Percentiles rank a stretch among this genome's conserved stretches.
Conservation (phyloP, 1,140 invertebrate genomes). For the Ectropis grisescens region DNA sequence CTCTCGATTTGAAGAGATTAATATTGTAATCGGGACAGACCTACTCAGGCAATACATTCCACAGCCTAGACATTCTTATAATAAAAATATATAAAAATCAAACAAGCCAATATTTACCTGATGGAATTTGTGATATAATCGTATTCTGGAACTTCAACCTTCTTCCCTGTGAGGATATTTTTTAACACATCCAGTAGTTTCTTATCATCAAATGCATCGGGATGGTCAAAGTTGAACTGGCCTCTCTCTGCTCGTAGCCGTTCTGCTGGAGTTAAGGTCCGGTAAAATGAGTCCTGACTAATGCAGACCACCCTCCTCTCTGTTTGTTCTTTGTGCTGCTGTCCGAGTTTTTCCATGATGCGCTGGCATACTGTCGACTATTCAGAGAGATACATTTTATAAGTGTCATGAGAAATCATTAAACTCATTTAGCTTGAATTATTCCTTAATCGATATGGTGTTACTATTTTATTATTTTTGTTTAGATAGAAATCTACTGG, state of each 20-base stretch:
- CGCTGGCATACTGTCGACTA: constrained; percentile 96
- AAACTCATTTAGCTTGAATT: no score
- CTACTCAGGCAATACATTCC: no score
- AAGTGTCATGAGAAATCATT: no score
- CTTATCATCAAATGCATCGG: constrained; percentile 92
- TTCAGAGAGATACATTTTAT: background rate
- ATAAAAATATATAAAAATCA: no score
- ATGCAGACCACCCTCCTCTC: constrained; percentile 94
- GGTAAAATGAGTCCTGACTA: constrained; percentile 96
- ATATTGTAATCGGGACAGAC: no score
- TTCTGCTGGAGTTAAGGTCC: constrained; percentile 86
- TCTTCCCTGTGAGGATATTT: constrained; percentile 85
- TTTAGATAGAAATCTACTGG: no score
- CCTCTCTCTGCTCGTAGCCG: constrained; percentile 89
- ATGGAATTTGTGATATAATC: constrained; percentile 81
- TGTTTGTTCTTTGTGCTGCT: constrained; percentile 89
- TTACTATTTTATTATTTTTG: no score
- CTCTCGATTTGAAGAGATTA: no score
- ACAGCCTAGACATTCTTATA: no score
- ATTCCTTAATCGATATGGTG: no score
- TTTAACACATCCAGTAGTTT: constrained; percentile 84
- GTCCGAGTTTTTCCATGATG: constrained; percentile 94
- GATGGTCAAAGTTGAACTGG: constrained; percentile 98
- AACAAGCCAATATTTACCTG: constrained; percentile 40
- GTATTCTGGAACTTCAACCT: constrained; percentile 91